Base-by-base conservation (phyloP, 2,888 invertebrate genomes). In the Alloplasta piceator region DNA sequence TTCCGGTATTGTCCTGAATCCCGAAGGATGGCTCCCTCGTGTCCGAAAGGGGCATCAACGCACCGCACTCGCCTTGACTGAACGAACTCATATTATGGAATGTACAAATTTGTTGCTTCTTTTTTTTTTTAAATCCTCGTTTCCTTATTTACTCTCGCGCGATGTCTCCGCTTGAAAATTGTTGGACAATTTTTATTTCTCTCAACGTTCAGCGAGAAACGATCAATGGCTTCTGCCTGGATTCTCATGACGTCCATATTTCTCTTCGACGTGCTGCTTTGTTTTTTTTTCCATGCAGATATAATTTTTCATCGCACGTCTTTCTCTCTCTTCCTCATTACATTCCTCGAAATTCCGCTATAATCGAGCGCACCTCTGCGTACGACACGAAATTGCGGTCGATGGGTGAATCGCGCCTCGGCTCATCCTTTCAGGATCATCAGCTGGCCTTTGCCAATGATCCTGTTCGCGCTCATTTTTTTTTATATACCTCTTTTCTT, bases 81-180 rank as follows among this genome's bases (percentile, higher is more conserved):
- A 94, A 94, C 94, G 94, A 95, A 95, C 94, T 93, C 94, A 94
- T 75, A 68, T 94, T 94, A 95, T 95, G 95, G 95, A 96, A 95
- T 95, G 95, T 95, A 95, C 95, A 95, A 95, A 95, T 95, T 26
- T 94, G 94, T 95, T 76, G 74, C 77, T 79, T 80, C 94, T 92
- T 93, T 92, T 94, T 85, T 81, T 80, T 84, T 84, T 66, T 84
- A 6, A 1, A 58, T 61, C 71, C 56, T 63, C 52, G 58, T 26
- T n/a, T 52, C 39, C 38, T 41, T 75, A 38, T 36, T 12, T 38
- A 71, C 10, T 58, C 48, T 48, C 41, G 46, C n/a, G n/a, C n/a
- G n/a, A n/a, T n/a, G n/a, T 77, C 66, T 73, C 61, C n/a, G 12
- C 77, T 76, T 5, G 64, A 73, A 58, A 70, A 56, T 73, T 70